These are phyloP conservation scores for Polypedilum pembai DNA, from an alignment of 1,140 invertebrate genomes.

Conservation along the genomic window DNA sequence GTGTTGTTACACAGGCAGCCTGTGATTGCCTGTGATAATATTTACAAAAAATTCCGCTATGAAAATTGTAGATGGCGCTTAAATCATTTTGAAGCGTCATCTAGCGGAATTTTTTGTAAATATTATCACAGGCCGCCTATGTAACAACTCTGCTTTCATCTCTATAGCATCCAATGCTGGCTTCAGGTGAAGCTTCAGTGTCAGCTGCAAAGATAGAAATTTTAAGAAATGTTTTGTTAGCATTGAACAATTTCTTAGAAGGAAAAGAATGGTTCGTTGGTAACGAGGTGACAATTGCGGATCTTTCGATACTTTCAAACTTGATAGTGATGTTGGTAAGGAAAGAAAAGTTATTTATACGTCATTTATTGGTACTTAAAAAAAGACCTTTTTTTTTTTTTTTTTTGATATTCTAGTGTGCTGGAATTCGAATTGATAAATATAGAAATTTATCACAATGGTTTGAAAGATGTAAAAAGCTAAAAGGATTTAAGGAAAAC, in stretches of 20 bases:
- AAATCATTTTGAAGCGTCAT: too few relatives aligned
- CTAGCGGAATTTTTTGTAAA: too few relatives aligned
- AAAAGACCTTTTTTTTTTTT: background rate
- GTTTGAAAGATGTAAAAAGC: constrained; percentile 50
- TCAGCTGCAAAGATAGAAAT: constrained; percentile 48
- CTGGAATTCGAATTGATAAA: constrained; percentile 54
- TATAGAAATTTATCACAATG: constrained; percentile 60
- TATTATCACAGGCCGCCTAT: too few relatives aligned
- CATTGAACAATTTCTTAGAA: constrained; percentile 51
- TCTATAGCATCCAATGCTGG: constrained; percentile 52
- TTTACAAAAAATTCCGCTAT: too few relatives aligned
- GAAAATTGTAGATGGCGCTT: too few relatives aligned
- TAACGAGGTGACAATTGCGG: constrained; percentile 56
- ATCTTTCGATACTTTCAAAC: constrained; percentile 50
- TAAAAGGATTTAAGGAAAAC: constrained; percentile 50
- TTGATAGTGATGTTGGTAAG: constrained; percentile 51
- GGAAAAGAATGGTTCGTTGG: constrained; percentile 51
- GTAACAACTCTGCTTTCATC: constrained; percentile 33
- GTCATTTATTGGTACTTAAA: background rate
- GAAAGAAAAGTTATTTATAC: background rate
- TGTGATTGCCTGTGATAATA: too few relatives aligned
- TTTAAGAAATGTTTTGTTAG: constrained; percentile 50
- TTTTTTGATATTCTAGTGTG: constrained; percentile 46
- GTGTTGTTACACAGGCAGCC: too few relatives aligned
- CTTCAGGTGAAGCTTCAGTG: constrained; percentile 48